phyloP scores from a whole-genome alignment of 1,140 invertebrate species.

The Caenorhabditis inopinata region DNA sequence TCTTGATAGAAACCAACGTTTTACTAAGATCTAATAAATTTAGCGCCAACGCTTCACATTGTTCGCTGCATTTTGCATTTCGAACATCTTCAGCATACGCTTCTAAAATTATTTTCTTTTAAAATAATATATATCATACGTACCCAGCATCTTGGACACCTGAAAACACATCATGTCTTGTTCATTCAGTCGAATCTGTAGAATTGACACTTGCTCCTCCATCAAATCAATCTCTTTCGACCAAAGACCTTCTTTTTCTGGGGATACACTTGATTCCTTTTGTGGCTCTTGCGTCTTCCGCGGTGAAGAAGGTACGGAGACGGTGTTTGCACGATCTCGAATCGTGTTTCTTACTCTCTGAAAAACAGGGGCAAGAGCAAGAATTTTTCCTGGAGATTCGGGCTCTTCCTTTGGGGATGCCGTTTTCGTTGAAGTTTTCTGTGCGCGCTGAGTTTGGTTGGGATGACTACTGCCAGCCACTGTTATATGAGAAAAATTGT shows the following conservation, averaged over 20 bases:
- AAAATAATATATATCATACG: background rate
- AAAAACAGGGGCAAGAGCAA: background rate
- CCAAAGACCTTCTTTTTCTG: background rate
- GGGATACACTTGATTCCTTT: background rate
- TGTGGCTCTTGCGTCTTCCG: background rate
- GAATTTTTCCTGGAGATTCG: background rate
- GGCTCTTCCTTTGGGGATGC: background rate
- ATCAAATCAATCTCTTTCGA: slow-evolving; percentile 35
- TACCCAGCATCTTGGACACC: slow-evolving; percentile 9
- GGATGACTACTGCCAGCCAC: slow-evolving; percentile 53
- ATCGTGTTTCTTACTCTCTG: slow-evolving; percentile 7
- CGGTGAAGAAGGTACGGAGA: background rate
- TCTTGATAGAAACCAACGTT: background rate
- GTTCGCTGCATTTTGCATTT: background rate
- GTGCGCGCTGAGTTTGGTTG: slow-evolving; percentile 42
- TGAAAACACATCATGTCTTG: slow-evolving; percentile 28
- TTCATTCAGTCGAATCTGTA: slow-evolving; percentile 41
- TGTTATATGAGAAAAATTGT: slow-evolving; percentile 43
- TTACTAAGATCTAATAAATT: background rate
- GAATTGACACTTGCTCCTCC: slow-evolving; percentile 41
- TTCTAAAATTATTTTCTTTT: background rate
- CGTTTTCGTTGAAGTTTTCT: slow-evolving; percentile 34
- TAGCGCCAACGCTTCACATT: background rate
- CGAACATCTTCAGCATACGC: background rate
- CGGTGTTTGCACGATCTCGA: background rate